A percentile compares a stretch with the other conserved stretches of the same genome.
Evolutionary conservation across 2,797 vertebrate genomes (phyloP).

Genomic region (Heterohyrax brucei): DNA sequence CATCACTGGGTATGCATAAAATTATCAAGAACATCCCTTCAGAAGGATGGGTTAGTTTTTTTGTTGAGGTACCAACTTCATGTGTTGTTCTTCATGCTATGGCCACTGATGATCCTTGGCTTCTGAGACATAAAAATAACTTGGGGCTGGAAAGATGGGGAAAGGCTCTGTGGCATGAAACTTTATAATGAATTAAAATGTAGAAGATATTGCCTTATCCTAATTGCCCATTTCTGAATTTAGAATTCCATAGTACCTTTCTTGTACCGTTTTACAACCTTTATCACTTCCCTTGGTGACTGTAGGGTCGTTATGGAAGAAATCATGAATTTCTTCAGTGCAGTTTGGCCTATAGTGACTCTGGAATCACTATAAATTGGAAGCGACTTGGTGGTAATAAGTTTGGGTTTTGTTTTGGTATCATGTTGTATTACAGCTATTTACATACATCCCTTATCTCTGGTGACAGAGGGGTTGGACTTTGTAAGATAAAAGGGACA

Average conservation of each 20-base stretch:
- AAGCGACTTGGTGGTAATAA: too few relatives aligned
- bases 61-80: neutral
- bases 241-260: conserved; percentile 41
- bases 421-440: too few relatives aligned
- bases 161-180: conserved; percentile 8
- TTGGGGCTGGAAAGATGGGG: conserved; percentile 19
- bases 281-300: neutral
- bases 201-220: neutral
- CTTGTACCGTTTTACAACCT: neutral
- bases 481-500: too few relatives aligned
- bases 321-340: too few relatives aligned
- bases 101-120: neutral
- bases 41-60: neutral
- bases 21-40: neutral
- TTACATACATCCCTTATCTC: too few relatives aligned
- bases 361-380: too few relatives aligned
- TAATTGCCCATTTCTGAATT: neutral
- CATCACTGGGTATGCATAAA: conserved; percentile 18
- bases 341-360: too few relatives aligned
- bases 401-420: too few relatives aligned
- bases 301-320: too few relatives aligned
- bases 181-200: neutral
- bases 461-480: too few relatives aligned
- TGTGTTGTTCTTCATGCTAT: neutral
- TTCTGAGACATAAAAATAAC: neutral